Evolutionary conservation across 2,113 vertebrate species (phyloP), one percentile per base, ranked within the genome.

Genomic region (Cheilinus undulatus): DNA sequence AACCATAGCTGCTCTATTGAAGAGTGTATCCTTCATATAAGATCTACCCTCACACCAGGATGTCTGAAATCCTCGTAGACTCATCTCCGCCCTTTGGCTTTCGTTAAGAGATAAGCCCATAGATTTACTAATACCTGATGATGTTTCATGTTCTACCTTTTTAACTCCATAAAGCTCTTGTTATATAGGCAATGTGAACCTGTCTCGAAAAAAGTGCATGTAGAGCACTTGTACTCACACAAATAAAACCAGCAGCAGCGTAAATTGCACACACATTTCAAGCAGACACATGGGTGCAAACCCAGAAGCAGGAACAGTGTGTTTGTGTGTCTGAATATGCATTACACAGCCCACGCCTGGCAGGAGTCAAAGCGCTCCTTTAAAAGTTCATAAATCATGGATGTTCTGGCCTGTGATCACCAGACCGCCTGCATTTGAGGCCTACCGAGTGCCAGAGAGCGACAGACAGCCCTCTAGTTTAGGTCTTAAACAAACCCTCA

Each of bases 341-440:
- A 88, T 91, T 87, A 88, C 86, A 87, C 87, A 86, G 86, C 89
- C 87, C 84, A 74, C 75, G 88, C 91, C 89, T 92, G 91, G 89
- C 91, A 91, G 87, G 87, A 92, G 89, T 92, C 89, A 92, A 92
- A 92, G 88, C 87, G 88, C 88, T 91, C 80, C 88, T 92, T 91
- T 92, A 92, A 91, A 92, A 90, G 87, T 92, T 89, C 91, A 92
- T 92, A 92, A 92, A 92, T 92, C 91, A 91, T 91, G 89, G 91
- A 90, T 92, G 89, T 87, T 85, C 88, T 88, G 91, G 89, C 87
- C 83, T 87, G 89, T 90, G 88, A 92, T 91, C 89, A 88, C 85
- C 91, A 80, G 87, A 85, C 87, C 89, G 87, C 89, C 84, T 88
- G 89, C 86, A 63, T 90, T 82, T 89, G 66, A 80, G 87, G 85